Evolutionary conservation across 1,140 invertebrate genomes (phyloP).

Genomic region (Macrosteles quadrilineatus): DNA sequence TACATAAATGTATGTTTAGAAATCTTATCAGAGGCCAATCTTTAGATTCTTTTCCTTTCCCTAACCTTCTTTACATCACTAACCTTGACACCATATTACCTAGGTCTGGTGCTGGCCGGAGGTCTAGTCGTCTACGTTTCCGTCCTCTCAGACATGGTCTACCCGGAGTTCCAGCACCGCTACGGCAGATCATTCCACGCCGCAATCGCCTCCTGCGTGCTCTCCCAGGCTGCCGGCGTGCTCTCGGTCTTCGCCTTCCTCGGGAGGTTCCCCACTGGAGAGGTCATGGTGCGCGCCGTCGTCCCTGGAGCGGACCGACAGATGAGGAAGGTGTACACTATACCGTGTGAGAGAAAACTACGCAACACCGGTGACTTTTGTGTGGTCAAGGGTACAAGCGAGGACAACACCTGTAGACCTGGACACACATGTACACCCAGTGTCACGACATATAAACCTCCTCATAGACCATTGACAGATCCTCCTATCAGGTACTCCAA

Average conservation of each 20-base stretch:
- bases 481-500: too few species aligned
- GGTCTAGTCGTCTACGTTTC: constrained; percentile 64
- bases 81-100: too few species aligned
- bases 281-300: constrained; percentile 66
- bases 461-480: too few species aligned
- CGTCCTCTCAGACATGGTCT: constrained; percentile 63
- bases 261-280: constrained; percentile 61
- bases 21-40: too few species aligned
- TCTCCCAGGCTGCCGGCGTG: constrained; percentile 65
- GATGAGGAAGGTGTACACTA: constrained; percentile 39
- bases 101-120: constrained; percentile 63
- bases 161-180: constrained; percentile 57
- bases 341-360: too few species aligned
- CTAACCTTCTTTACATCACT: too few species aligned
- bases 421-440: background rate
- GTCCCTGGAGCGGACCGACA: constrained; percentile 63
- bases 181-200: constrained; percentile 73
- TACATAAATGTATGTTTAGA: too few species aligned
- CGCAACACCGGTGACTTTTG: too few species aligned
- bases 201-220: constrained; percentile 63
- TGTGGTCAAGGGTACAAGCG: too few species aligned
- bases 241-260: constrained; percentile 64
- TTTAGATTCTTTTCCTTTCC: too few species aligned
- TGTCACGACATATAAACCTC: too few species aligned
- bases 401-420: too few species aligned